Evolutionary conservation across 2,888 invertebrate genomes (phyloP).

Genomic region (Scaptomyza caliginosa): DNA sequence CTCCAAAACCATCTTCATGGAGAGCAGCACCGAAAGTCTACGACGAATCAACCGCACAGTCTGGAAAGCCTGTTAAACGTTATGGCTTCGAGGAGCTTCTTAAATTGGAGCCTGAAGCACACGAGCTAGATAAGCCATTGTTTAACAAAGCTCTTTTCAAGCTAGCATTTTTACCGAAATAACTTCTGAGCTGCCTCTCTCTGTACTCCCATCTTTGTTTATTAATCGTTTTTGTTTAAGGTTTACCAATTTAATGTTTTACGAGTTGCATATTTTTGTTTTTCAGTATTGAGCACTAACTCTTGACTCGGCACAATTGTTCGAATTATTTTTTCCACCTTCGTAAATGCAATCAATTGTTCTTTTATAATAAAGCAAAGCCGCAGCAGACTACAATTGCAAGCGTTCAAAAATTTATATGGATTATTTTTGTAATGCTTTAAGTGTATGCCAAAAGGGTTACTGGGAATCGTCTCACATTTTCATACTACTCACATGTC

Average conservation of each 20-base stretch:
- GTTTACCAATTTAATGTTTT: not conserved
- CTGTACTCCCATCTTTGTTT: not conserved
- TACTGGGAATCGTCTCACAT: not conserved
- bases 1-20: not conserved
- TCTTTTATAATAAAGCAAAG: conserved; percentile 14
- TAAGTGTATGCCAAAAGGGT: not conserved
- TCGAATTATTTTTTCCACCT: not conserved
- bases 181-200: not conserved
- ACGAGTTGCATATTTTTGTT: conserved; percentile 23
- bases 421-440: too few species aligned
- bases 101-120: conserved; percentile 1
- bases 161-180: conserved; percentile 28
- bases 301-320: not conserved
- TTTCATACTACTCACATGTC: conserved; percentile 16
- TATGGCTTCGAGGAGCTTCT: conserved; percentile 51
- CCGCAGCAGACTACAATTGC: conserved; percentile 7
- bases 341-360: conserved; percentile 9
- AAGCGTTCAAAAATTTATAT: too few species aligned
- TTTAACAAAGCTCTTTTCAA: not conserved
- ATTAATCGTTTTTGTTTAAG: not conserved
- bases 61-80: conserved; percentile 26
- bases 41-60: not conserved
- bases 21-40: not conserved
- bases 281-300: not conserved
- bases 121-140: conserved; percentile 12